These are phyloP conservation scores for Physocephala rufipes DNA, from an alignment of 2,888 invertebrate genomes.

Conservation along the genomic window DNA sequence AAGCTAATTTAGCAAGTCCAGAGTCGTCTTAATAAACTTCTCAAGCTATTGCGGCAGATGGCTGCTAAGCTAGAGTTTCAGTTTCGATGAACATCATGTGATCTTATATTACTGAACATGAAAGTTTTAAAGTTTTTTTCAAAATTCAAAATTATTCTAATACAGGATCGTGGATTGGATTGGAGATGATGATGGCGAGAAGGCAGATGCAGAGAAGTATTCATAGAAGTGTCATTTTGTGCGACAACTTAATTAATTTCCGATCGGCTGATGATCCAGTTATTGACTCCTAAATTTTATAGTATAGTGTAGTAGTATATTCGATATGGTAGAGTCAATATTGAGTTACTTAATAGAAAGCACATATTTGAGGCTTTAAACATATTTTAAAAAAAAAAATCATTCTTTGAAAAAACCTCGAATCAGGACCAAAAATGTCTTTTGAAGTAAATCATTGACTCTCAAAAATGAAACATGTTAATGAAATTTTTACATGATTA, in stretches of 20 bases:
- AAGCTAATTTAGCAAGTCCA: conserved; percentile 9
- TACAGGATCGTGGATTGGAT: neutral
- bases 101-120: neutral
- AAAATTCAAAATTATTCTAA: conserved; percentile 6
- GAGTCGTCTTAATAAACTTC: neutral
- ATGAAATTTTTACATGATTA: too few species aligned
- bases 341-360: too few species aligned
- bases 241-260: conserved; percentile 28
- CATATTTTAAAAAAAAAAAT: too few species aligned
- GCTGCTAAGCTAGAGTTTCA: conserved; percentile 1
- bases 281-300: neutral
- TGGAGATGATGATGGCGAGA: neutral
- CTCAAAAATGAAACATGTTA: too few species aligned
- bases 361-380: too few species aligned
- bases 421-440: too few species aligned
- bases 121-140: too few species aligned
- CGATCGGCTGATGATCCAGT: neutral
- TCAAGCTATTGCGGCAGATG: conserved; percentile 9
- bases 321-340: too few species aligned
- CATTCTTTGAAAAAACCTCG: too few species aligned
- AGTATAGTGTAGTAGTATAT: too few species aligned
- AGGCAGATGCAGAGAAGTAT: neutral
- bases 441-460: too few species aligned
- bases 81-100: neutral
- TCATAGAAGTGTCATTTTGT: neutral